Percentiles rank a stretch among this genome's conserved stretches.
phyloP scores from a whole-genome alignment of 2,113 vertebrate genomes.

The Antennarius striatus region DNA sequence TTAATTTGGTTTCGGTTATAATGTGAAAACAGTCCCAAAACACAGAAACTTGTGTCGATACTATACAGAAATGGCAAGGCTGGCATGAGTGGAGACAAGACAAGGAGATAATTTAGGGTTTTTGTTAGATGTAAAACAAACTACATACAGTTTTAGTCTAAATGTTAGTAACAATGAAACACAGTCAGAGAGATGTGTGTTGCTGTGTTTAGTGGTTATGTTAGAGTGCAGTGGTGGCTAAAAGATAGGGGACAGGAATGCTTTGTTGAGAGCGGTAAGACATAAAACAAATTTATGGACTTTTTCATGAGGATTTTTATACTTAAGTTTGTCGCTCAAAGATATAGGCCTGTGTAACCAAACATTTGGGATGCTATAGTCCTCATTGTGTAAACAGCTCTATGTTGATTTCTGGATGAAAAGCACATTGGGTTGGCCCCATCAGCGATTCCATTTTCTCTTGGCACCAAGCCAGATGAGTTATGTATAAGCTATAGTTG shows the following conservation, averaged over 20 bases:
- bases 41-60: too few relatives aligned
- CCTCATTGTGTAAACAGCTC: slow-evolving; percentile 36
- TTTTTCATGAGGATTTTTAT: slow-evolving; percentile 1
- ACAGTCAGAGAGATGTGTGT: too few relatives aligned
- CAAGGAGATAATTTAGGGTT: too few relatives aligned
- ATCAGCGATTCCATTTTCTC: slow-evolving; percentile 24
- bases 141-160: too few relatives aligned
- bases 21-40: too few relatives aligned
- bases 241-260: neutral
- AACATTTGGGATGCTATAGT: slow-evolving; percentile 16
- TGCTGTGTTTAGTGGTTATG: too few relatives aligned
- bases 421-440: slow-evolving; percentile 15
- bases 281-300: neutral
- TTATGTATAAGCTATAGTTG: slow-evolving; percentile 62
- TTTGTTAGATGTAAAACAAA: too few relatives aligned
- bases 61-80: too few relatives aligned
- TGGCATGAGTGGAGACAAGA: too few relatives aligned
- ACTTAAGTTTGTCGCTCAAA: slow-evolving; percentile 5
- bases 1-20: too few relatives aligned
- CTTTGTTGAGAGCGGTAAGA: neutral
- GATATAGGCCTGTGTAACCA: neutral
- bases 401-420: slow-evolving; percentile 49
- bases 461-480: slow-evolving; percentile 37
- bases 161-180: too few relatives aligned
- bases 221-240: neutral